phyloP scores from a whole-genome alignment of 1,140 invertebrate species.

The Goniozus legneri region DNA sequence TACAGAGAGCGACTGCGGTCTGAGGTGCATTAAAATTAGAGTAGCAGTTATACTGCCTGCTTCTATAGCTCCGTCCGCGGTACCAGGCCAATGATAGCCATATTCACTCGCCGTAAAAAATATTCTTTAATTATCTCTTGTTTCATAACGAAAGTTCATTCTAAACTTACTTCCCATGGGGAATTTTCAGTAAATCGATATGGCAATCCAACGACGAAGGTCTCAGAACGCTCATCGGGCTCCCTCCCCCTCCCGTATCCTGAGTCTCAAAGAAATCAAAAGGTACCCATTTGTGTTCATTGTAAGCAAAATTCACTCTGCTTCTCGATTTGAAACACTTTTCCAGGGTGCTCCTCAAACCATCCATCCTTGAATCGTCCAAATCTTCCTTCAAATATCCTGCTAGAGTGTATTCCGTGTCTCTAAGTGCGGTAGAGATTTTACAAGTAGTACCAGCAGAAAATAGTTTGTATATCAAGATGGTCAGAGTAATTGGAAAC shows the following conservation, averaged over 20 bases:
- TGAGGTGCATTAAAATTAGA: conserved; percentile 5
- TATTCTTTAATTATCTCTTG: conserved; percentile 17
- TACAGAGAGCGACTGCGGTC: conserved; percentile 9
- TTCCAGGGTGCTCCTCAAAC: too few species aligned
- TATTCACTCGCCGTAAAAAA: conserved; percentile 37
- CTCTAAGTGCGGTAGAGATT: too few species aligned
- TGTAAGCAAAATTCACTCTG: too few species aligned
- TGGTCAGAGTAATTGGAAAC: too few species aligned
- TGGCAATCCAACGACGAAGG: conserved; percentile 20
- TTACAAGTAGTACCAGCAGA: too few species aligned
- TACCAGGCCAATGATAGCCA: conserved; percentile 30
- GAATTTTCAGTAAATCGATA: conserved; percentile 13
- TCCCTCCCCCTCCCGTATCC: conserved; percentile 5
- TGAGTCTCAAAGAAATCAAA: background rate
- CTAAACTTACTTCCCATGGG: conserved; percentile 18
- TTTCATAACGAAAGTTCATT: conserved; percentile 3
- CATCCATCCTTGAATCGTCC: too few species aligned
- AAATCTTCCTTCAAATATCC: too few species aligned
- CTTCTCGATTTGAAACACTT: too few species aligned
- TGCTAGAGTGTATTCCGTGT: too few species aligned
- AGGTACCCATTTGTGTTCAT: too few species aligned
- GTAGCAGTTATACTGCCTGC: conserved; percentile 14
- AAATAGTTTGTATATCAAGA: too few species aligned
- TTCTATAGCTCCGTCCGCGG: conserved; percentile 28
- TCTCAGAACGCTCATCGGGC: conserved; percentile 24